phyloP scores from a whole-genome alignment of 2,888 invertebrate genomes.

The Magallana nippona region DNA sequence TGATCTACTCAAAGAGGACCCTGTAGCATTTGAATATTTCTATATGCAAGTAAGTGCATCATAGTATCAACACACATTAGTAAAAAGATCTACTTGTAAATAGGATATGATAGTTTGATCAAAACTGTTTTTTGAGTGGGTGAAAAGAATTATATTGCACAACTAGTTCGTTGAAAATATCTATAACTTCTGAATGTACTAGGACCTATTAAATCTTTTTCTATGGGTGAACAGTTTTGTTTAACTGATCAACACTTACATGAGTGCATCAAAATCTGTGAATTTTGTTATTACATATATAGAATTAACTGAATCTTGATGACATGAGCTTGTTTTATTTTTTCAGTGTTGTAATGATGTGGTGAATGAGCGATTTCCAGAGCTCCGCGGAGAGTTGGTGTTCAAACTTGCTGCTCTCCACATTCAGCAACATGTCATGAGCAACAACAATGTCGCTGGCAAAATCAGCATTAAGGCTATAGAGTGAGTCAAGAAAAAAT shows the following conservation, averaged over 20 bases:
- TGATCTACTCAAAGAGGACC: constrained; percentile 89
- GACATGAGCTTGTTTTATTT: neutral
- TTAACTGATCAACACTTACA: too few relatives aligned
- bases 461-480: constrained; percentile 92
- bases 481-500: constrained; percentile 85
- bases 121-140: too few relatives aligned
- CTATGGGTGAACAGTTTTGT: too few relatives aligned
- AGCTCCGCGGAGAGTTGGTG: constrained; percentile 92
- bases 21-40: constrained; percentile 92
- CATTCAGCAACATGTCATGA: constrained; percentile 93
- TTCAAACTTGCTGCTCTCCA: constrained; percentile 92
- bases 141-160: too few relatives aligned
- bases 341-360: constrained; percentile 93
- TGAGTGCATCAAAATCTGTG: too few relatives aligned
- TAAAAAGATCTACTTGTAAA: neutral
- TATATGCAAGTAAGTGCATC: constrained; percentile 85
- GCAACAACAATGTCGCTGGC: constrained; percentile 87
- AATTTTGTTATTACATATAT: too few relatives aligned
- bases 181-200: too few relatives aligned
- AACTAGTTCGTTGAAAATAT: too few relatives aligned
- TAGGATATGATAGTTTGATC: too few relatives aligned
- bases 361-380: constrained; percentile 93
- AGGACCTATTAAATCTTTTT: too few relatives aligned
- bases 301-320: neutral
- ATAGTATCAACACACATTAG: neutral